Base-by-base conservation (phyloP, 2,113 vertebrate genomes). In the Monopterus albus region DNA sequence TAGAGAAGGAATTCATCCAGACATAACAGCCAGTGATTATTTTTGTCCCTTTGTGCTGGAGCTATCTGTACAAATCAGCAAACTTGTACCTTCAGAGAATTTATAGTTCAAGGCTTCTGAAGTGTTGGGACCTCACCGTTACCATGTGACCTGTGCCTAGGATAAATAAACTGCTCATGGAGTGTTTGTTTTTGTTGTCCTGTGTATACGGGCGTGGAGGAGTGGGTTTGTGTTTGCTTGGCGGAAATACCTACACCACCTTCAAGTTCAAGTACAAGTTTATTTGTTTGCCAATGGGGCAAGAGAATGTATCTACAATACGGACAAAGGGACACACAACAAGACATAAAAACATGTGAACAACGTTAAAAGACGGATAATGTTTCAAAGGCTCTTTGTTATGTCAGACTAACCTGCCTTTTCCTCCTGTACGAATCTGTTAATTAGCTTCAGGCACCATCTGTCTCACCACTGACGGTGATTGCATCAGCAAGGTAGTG, bases 1-100 rank as follows among this genome's bases (percentile, higher is more conserved):
- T 84, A 83, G 35, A 75, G n/a, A n/a, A n/a, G 88, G 87, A 90
- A 87, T 87, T 83, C 52, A 33, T 56, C n/a, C 67, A 91, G 86
- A 87, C 86, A 79, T 77, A 90, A 83, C 88, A 88, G 71, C 57
- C 77, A 68, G 45, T 46, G 72, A 73, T 88, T 91, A 84, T 91
- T 88, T 80, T 61, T 28, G 33, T 61, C 59, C 78, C 82, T 88
- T 88, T 87, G 82, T 82, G 49, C 36, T 20, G 57, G n/a, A 63
- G 77, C 83, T 82, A 82, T 87, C 85, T 83, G 79, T 85, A 83
- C 77, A 89, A 89, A 87, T 89, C 89, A 91, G 82, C 77, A 82
- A 75, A 29, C 29, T n/a, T 57, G 35, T 20, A 75, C 43, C 23
- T 46, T 23, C 36, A 58, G 15, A 63, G 29, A 20, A 74, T 73